A percentile compares a stretch with the other conserved stretches of the same genome.
These are phyloP conservation scores for Heliconius hortense DNA, from an alignment of 2,888 invertebrate species.

Conservation along the genomic window DNA sequence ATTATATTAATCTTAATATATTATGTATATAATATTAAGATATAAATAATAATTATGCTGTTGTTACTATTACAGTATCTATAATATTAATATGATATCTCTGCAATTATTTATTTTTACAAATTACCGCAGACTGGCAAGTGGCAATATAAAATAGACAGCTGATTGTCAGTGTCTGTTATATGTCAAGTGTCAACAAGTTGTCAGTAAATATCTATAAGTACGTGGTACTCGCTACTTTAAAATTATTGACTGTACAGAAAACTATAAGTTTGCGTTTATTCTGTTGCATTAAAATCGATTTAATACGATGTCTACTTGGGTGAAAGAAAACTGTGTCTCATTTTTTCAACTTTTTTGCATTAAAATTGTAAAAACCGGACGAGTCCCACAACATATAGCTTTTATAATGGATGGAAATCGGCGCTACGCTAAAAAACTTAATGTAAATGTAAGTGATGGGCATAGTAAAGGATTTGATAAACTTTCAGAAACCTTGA, in stretches of 20 bases:
- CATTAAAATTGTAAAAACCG: conserved; percentile 87
- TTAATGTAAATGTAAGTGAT: conserved; percentile 86
- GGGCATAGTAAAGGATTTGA: conserved; percentile 94
- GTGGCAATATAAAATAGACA: conserved; percentile 4
- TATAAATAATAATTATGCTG: too few species aligned
- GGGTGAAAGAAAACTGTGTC: conserved; percentile 89
- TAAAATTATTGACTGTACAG: background rate
- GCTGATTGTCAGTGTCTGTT: background rate
- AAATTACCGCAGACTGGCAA: background rate
- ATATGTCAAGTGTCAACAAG: background rate
- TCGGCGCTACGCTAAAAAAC: conserved; percentile 93
- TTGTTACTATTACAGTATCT: too few species aligned
- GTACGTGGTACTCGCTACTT: background rate
- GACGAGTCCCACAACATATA: conserved; percentile 93
- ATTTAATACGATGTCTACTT: conserved; percentile 66
- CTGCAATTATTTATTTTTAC: background rate
- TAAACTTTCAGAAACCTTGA: conserved; percentile 89
- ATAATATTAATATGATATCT: background rate
- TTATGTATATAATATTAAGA: too few species aligned
- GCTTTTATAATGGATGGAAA: conserved; percentile 99
- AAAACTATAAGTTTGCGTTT: background rate
- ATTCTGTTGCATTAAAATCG: background rate
- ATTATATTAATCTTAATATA: too few species aligned
- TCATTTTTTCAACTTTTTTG: conserved; percentile 89
- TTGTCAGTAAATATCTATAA: conserved; percentile 20